phyloP scores from a whole-genome alignment of 1,140 invertebrate species.

The Leptestheria dahalacensis region DNA sequence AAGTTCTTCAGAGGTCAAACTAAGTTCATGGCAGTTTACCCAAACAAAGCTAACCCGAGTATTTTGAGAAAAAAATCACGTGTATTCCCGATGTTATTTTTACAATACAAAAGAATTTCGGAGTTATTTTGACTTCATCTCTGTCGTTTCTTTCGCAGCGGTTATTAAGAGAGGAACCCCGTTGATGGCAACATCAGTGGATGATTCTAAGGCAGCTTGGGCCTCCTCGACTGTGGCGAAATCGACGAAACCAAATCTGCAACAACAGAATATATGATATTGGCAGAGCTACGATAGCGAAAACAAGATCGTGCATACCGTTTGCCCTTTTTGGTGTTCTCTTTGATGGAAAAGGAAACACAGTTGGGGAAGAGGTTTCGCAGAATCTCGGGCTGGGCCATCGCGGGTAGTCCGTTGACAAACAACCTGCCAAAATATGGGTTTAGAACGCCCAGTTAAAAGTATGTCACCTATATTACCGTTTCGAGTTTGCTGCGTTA shows the following conservation, averaged over 20 bases:
- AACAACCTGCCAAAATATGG: background rate
- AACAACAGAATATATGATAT: background rate
- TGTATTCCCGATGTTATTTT: too few species aligned
- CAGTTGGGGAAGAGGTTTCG: background rate
- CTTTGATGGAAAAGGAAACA: background rate
- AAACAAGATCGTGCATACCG: background rate
- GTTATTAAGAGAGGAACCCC: background rate
- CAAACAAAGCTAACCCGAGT: too few species aligned
- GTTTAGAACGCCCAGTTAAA: background rate
- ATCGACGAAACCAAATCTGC: conserved; percentile 4
- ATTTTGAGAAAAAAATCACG: too few species aligned
- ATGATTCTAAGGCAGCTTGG: background rate
- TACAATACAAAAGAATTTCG: background rate
- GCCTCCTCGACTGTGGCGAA: background rate
- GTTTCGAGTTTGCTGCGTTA: background rate
- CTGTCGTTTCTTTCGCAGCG: background rate
- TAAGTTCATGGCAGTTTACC: too few species aligned
- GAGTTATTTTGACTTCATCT: background rate
- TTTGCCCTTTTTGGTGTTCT: background rate
- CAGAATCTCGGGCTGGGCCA: background rate
- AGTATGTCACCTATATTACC: background rate
- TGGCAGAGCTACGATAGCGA: background rate
- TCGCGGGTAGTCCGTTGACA: background rate
- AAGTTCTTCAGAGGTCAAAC: too few species aligned
- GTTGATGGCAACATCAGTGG: background rate